phyloP scores from a whole-genome alignment of 2,888 invertebrate genomes.

The Sarcophaga carnaria region DNA sequence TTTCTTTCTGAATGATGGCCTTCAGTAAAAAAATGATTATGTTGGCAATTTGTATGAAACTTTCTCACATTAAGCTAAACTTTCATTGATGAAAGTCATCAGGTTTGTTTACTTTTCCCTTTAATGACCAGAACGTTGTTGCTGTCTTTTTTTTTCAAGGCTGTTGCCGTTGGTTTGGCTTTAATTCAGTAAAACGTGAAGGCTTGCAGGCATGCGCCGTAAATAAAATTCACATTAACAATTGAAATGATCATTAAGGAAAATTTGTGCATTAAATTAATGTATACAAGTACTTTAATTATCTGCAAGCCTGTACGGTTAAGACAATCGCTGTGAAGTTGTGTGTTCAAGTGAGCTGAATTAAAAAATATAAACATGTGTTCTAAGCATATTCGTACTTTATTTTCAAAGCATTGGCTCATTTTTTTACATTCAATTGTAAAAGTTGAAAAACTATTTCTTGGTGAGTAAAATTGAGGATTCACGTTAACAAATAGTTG shows the following conservation, averaged over 20 bases:
- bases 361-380: too few species aligned
- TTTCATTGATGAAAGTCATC: conserved; percentile 58
- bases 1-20: conserved; percentile 9
- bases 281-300: not conserved
- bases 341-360: too few species aligned
- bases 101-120: conserved; percentile 51
- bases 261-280: not conserved
- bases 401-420: too few species aligned
- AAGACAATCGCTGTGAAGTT: too few species aligned
- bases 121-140: not conserved
- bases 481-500: too few species aligned
- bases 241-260: conserved; percentile 34
- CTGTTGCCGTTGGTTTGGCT: conserved; percentile 7
- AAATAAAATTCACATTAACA: conserved; percentile 23
- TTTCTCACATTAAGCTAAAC: conserved; percentile 59
- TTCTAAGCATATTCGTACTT: too few species aligned
- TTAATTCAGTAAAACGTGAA: conserved; percentile 42
- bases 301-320: too few species aligned
- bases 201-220: conserved; percentile 43
- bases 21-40: conserved; percentile 35
- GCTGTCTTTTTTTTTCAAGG: not conserved
- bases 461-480: too few species aligned
- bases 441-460: too few species aligned
- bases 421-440: too few species aligned
- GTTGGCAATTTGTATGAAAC: conserved; percentile 48